Evolutionary conservation across 2,797 vertebrate species (phyloP), one percentile per base, ranked within the genome.

Genomic region (Pseudochaenichthys georgianus): DNA sequence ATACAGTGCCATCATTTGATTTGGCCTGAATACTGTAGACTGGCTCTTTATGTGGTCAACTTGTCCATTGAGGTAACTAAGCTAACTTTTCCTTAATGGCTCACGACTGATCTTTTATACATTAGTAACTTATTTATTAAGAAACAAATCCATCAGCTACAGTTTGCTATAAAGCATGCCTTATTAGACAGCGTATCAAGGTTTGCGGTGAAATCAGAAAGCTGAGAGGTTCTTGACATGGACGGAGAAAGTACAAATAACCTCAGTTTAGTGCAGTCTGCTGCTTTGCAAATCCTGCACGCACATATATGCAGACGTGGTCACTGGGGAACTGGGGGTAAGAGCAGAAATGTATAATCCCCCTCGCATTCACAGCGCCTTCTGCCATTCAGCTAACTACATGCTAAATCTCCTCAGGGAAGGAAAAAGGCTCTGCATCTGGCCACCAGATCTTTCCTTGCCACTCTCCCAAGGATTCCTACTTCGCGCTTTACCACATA

Each of bases 371-470:
- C 78, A 84, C 84, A 87, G 87, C 82, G 84, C 74, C 80, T 88
- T 89, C 84, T 80, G 78, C 85, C 79, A 79, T 90, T 89, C 80
- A 80, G 58, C 82, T 85, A 88, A 90, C 81, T 84, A 83, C 86
- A 89, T 62, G 73, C 87, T 88, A 87, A 84, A 89, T 85, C 88
- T 93, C 91, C 88, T 82, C 77, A 31, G 89, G 90, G 89, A 88
- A 82, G 83, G 79, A 87, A 87, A 83, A 77, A 61, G 13, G 23
- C 63, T 68, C 82, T 87, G 93, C 95, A 95, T 95, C 93, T 95
- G 95, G 95, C 83, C 76, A 89, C 93, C 95, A 95, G 95, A 95
- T 92, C 89, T 88, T 84, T 91, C 53, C 62, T 75, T 82, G 88
- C 84, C 88, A 87, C 78, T 86, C 88, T 88, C 85, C 83, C 80